Evolutionary conservation across 2,113 vertebrate genomes (phyloP), one percentile per base, ranked within the genome.

Genomic region (Xiphophorus maculatus): DNA sequence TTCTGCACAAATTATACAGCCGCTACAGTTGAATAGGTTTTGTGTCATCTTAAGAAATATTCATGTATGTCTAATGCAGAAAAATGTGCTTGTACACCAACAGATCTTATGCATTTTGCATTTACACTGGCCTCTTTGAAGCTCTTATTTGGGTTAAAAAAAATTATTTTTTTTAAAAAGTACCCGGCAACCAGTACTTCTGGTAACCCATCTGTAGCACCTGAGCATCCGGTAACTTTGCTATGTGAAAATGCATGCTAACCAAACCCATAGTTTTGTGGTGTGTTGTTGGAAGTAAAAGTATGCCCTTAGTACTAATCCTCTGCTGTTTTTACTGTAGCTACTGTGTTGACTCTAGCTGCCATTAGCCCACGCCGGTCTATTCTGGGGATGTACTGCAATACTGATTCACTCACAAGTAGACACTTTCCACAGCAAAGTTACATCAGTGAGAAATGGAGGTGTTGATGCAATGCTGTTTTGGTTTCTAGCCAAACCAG

Each of bases 341-440:
- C 83, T 87, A 86, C 81, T 76, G 30, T 87, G 80, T 88, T 89
- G 82, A 90, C 88, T 88, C 77, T 81, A 87, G 71, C 76, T 91
- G 84, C 87, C 82, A 88, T 89, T 90, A 86, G 84, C 88, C 88
- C 90, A 90, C 84, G 84, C 89, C 66, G 78, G 72, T 74, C 91
- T 92, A 92, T 93, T 89, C 87, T 92, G 84, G 86, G 87, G 82
- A 35, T 81, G 76, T 80, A 72, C 86, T 69, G 84, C 82, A 83
- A 77, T 85, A 82, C 81, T 90, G 86, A 90, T 88, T 91, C 91
- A 90, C 89, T 88, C 83, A 86, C 83, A 89, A 87, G 84, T 84
- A 86, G 77, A 87, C 87, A 84, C 83, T 84, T 82, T 90, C 71
- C 80, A 71, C 76, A 82, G 80, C 73, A 85, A 79, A 84, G 70